Evolutionary conservation across 1,140 invertebrate genomes (phyloP).

Genomic region (Limonius californicus): DNA sequence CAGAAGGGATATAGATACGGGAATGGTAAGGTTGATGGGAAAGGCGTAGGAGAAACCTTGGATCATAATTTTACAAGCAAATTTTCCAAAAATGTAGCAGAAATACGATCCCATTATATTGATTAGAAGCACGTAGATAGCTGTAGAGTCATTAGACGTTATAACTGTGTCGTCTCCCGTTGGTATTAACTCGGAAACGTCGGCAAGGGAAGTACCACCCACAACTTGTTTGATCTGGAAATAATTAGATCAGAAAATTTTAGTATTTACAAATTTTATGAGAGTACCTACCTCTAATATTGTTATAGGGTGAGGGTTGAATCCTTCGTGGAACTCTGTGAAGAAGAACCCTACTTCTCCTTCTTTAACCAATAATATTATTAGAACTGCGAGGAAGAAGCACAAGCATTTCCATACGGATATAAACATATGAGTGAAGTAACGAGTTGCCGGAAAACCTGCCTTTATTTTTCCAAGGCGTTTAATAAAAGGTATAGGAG

Average conservation of each 20-base stretch:
- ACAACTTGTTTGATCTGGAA: slow-evolving; percentile 56
- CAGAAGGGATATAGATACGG: slow-evolving; percentile 82
- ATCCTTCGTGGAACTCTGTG: slow-evolving; percentile 67
- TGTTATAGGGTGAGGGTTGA: slow-evolving; percentile 72
- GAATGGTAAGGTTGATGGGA: slow-evolving; percentile 88
- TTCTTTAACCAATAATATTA: slow-evolving; percentile 70
- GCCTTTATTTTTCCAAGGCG: slow-evolving; percentile 79
- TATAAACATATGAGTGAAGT: slow-evolving; percentile 85
- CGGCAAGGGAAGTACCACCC: slow-evolving; percentile 59
- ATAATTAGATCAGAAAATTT: slow-evolving; percentile 3
- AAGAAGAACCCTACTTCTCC: slow-evolving; percentile 77
- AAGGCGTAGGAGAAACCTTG: slow-evolving; percentile 96
- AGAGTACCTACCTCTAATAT: slow-evolving; percentile 61
- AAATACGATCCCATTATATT: slow-evolving; percentile 81
- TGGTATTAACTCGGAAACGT: slow-evolving; percentile 67
- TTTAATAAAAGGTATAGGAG: slow-evolving; percentile 74
- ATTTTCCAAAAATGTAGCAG: slow-evolving; percentile 91
- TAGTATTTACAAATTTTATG: not conserved
- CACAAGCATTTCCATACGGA: slow-evolving; percentile 84
- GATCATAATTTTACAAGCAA: slow-evolving; percentile 94
- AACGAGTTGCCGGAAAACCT: slow-evolving; percentile 72
- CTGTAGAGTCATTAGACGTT: slow-evolving; percentile 64
- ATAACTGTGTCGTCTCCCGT: slow-evolving; percentile 68
- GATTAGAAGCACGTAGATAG: slow-evolving; percentile 75
- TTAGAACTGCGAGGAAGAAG: slow-evolving; percentile 70